Evolutionary conservation across 2,113 vertebrate genomes (phyloP), one percentile per base, ranked within the genome.

Genomic region (Poecilia latipinna): DNA sequence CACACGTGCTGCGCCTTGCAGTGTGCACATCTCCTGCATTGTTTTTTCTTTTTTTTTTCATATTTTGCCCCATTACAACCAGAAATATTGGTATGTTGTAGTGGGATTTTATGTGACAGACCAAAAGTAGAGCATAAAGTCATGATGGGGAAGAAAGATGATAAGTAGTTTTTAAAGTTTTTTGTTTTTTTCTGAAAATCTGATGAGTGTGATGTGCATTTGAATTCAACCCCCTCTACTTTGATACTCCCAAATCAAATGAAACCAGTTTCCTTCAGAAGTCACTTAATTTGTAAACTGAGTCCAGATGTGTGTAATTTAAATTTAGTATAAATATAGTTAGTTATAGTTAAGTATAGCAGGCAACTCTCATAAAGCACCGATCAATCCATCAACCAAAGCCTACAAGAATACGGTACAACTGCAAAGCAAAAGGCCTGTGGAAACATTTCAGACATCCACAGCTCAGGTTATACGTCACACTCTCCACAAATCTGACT

Each of bases 1-100:
- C 92, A 90, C 91, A 93, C 74, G 83, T 89, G 65, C 37, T 29
- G 22, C 8, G 51, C 51, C 24, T 57, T 57, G 51, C 51, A 57
- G 22, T 57, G n/a, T 57, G 24, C 51, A 57, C n/a, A 57, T 57
- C 51, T 57, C 24, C 51, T 57, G 51, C 2, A 22, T 54, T 54
- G 13, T 51, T 51, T 48, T 35, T 35, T 48, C 1, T 22, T n/a
- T 57, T 57, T 57, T 24, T 54, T 8, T 57, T n/a, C 51, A 57
- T 24, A 57, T 57, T 57, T n/a, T 57, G 51, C 10, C 51, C 6
- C 19, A 57, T 57, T 57, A 57, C 51, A 57, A 24, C 4, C 22
- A 57, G 51, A 57, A 24, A 57, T 57, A 17, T n/a, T 24, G n/a
- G 51, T 57, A 57, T n/a, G 10, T 11, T 57, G 51, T 54, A 24